Conservation (phyloP, 2,113 vertebrate genomes). For the Ciconia boyciana region DNA sequence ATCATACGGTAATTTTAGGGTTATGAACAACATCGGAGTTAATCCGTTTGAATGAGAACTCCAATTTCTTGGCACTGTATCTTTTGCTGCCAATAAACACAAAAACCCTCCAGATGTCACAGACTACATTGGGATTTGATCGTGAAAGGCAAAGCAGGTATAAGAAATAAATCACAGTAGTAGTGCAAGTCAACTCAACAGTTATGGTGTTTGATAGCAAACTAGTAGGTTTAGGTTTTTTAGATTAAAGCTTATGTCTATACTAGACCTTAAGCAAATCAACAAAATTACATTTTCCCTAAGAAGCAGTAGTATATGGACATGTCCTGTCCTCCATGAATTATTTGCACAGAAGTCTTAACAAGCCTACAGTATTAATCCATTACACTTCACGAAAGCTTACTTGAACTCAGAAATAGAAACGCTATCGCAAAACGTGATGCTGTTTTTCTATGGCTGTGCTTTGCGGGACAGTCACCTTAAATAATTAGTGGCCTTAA, state of each 20-base stretch:
- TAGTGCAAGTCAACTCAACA: neutral
- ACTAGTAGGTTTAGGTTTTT: neutral
- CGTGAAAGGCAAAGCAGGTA: neutral
- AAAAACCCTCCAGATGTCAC: neutral
- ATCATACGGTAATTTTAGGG: neutral
- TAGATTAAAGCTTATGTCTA: neutral
- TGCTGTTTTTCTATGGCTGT: neutral
- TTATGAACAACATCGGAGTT: neutral
- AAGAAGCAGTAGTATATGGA: neutral
- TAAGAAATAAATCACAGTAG: neutral
- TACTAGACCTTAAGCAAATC: neutral
- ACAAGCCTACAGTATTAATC: neutral
- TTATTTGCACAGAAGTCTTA: neutral
- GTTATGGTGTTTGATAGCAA: neutral
- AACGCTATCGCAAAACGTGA: neutral
- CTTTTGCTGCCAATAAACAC: neutral
- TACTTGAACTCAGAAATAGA: neutral
- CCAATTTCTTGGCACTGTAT: neutral
- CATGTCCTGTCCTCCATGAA: neutral
- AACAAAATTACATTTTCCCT: neutral
- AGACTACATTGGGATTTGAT: neutral
- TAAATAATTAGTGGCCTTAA: neutral
- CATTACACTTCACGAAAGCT: neutral
- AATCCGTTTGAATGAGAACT: neutral
- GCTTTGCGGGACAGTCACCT: neutral